Base-by-base conservation (phyloP, 2,888 invertebrate genomes). In the Cerastoderma edule region DNA sequence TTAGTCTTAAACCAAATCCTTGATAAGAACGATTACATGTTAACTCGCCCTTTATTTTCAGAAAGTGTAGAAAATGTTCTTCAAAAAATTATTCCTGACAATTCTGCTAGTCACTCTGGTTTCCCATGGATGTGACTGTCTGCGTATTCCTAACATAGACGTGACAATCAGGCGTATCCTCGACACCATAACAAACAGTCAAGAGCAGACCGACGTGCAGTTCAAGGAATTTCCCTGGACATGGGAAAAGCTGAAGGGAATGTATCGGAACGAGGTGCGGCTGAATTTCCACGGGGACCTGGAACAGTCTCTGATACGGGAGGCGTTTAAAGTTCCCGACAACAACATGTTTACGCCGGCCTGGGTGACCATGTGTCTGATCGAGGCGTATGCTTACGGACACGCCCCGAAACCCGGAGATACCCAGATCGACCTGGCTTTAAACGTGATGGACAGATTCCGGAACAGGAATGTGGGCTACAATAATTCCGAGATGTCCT, bases 231-330 rank as follows among this genome's bases (percentile, higher is more conserved):
- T 63, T 39, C 83, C 86, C 6, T 73, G 75, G 4, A 50, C 69
- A 19, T 88, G 87, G 88, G 68, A 77, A 19, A 78, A 84, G 28
- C 67, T 78, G 33, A 80, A 83, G 60, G 90, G 90, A n/a, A 75
- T 85, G 57, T 90, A 87, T 72, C 71, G 73, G 16, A 88, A 86
- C 66, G 82, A 85, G 8, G 84, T 90, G n/a, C 82, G 83, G 39
- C 57, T 88, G n/a, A 86, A 90, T 70, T 83, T 89, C 44, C 87
- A 88, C 50, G 90, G 89, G 0, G 65, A 66, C 5, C 72, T 78
- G 19, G 57, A 80, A 30, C 50, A 80, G 46, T 80, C 84, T 13
- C 64, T 85, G 10, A 30, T 84, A 10, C 67, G 87, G 16, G 79
- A 85, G 16, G 16, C 64, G 22, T 79, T 84, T 57, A 50, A 50